Base-by-base conservation (phyloP, 2,797 vertebrate species). In the Channa striata region DNA sequence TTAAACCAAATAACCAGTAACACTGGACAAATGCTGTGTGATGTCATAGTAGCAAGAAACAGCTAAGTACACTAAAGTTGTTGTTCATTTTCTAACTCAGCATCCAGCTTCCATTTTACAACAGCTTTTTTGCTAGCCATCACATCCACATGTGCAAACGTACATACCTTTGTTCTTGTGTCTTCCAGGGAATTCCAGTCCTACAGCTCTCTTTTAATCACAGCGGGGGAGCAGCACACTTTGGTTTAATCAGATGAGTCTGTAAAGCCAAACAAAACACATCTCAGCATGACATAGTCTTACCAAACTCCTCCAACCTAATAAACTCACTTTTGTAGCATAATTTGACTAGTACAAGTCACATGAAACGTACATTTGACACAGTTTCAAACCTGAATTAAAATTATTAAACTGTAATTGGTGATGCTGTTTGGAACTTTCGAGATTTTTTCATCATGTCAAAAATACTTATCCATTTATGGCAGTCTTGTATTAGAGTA, bases 201-300 rank as follows among this genome's bases (percentile, higher is more conserved):
- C 39, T 71, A 64, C 37, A 61, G 37, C 68, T 76, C 60, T 53
- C 49, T 40, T 51, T 63, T n/a, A 53, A 68, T 58, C 49, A 23
- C 49, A 58, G 62, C n/a, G 17, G 53, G 25, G 60, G 48, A 43
- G 25, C 51, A 46, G 20, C 44, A 11, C 44, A 11, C 46, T 54
- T 20, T 23, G 59, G 70, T 73, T 68, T 60, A 44, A 79, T 68
- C 63, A 58, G 54, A 69, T n/a, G 54, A 72, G 68, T 81, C 87
- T 87, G 49, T 61, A 68, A 81, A 68, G 46, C 20, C 74, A 73
- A 73, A 70, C 19, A 72, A 67, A 61, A 58, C 47, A 64, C 23
- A 42, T 37, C 47, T 59, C 52, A 78, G 25, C 10, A 59, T 80
- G 42, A 73, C 8, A 42, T 49, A 47, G 48, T 68, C 46, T 25